phyloP scores from a whole-genome alignment of 2,888 invertebrate species.

The Lasioglossum calceatum region DNA sequence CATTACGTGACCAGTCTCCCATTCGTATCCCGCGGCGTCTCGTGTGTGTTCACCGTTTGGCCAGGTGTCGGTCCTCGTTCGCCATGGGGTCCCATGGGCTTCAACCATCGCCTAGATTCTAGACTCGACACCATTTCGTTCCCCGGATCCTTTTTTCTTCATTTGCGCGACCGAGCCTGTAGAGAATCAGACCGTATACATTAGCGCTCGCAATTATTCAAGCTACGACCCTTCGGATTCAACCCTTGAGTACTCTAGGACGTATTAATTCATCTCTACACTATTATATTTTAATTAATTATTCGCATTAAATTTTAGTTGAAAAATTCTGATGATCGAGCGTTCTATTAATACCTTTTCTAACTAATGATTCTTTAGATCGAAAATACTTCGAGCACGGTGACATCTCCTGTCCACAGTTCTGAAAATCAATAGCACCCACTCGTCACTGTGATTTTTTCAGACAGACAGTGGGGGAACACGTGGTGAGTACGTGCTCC shows the following conservation, averaged over 20 bases:
- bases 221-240: neutral
- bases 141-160: slow-evolving; percentile 13
- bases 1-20: slow-evolving; percentile 52
- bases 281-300: neutral
- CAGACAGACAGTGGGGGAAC: slow-evolving; percentile 64
- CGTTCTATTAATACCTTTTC: no score
- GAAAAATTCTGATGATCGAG: no score
- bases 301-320: neutral
- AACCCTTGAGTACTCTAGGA: neutral
- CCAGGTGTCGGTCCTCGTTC: slow-evolving; percentile 69
- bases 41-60: slow-evolving; percentile 49
- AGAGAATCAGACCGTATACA: neutral
- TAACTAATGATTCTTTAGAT: no score
- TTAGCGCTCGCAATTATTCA: neutral
- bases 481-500: slow-evolving; percentile 72
- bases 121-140: slow-evolving; percentile 5
- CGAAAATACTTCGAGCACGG: no score
- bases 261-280: neutral
- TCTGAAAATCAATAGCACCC: slow-evolving; percentile 24
- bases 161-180: neutral
- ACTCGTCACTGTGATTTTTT: slow-evolving; percentile 68
- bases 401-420: neutral
- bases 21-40: slow-evolving; percentile 45
- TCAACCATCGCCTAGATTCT: slow-evolving; percentile 50
- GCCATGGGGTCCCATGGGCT: slow-evolving; percentile 57